Conservation (phyloP, 2,113 vertebrate genomes). For the Otus sunia region DNA sequence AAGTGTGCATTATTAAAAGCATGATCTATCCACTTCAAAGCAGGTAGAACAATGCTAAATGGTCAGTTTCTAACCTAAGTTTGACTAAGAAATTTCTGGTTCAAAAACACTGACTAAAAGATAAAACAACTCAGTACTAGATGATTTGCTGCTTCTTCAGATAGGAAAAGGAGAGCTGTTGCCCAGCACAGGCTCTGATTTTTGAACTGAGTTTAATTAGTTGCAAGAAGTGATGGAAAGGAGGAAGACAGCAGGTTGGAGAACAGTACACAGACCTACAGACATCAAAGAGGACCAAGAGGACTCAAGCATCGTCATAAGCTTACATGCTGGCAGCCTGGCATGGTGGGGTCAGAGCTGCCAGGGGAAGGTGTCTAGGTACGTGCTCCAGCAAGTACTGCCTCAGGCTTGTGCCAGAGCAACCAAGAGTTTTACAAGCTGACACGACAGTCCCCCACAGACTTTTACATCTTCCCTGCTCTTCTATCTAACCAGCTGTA, state of each 20-base stretch:
- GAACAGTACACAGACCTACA: neutral
- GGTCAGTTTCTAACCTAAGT: neutral
- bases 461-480: neutral
- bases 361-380: neutral
- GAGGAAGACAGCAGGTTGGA: neutral
- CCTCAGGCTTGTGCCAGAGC: neutral
- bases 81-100: neutral
- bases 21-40: neutral
- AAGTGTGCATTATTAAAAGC: neutral
- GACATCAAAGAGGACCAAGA: neutral
- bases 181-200: neutral
- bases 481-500: neutral
- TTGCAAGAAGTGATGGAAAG: neutral
- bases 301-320: neutral
- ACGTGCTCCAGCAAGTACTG: neutral
- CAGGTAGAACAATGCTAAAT: neutral
- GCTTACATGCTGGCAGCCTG: rapidly evolving
- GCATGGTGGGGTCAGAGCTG: neutral
- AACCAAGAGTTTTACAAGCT: neutral
- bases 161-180: neutral
- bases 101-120: neutral
- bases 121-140: neutral
- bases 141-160: neutral
- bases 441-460: too few species aligned
- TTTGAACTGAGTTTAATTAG: neutral